Base-by-base conservation (phyloP, 2,797 vertebrate genomes). In the Spea hammondii region DNA sequence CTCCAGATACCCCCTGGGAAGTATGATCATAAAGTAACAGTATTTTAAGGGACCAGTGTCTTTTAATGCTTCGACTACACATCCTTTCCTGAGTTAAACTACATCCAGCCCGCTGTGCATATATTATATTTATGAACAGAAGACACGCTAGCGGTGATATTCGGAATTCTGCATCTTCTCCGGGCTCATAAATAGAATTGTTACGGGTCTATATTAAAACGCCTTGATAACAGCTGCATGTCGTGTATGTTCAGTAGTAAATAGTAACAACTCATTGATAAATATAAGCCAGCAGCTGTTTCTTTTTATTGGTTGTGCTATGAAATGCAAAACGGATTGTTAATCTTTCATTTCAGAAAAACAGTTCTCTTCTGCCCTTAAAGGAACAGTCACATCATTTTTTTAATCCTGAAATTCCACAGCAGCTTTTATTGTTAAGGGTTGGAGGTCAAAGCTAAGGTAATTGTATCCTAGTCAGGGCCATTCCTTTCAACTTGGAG, bases 261-360 rank as follows among this genome's bases (percentile, higher is more conserved):
- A 74, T 67, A 60, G 65, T 67, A 70, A 49, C 47, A 60, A 14
- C 71, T 65, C 72, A 75, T 55, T 80, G 72, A 76, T 70, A 71
- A 66, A 70, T 65, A 80, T 75, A 73, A 55, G 46, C 44, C 45
- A 57, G 45, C 79, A 80, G 67, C 65, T 65, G 62, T 67, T 70
- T 70, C 59, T 46, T 69, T 68, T 69, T 68, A 79, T 74, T 59
- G 50, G 12, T 69, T 45, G 46, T 5, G 13, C 13, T 45, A 60
- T 72, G 62, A 80, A 76, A 71, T 51, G 54, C 69, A 72, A 76
- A 70, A 13, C 6, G 32, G 8, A 62, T 11, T 47, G 47, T 80
- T 53, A 76, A 76, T 66, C 59, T 57, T 55, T 65, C 47, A 53
- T 72, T 69, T 45, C 14, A 72, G 60, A 57, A 72, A 55, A 73